phyloP scores from a whole-genome alignment of 2,113 vertebrate species.

The Xerus inauris region DNA sequence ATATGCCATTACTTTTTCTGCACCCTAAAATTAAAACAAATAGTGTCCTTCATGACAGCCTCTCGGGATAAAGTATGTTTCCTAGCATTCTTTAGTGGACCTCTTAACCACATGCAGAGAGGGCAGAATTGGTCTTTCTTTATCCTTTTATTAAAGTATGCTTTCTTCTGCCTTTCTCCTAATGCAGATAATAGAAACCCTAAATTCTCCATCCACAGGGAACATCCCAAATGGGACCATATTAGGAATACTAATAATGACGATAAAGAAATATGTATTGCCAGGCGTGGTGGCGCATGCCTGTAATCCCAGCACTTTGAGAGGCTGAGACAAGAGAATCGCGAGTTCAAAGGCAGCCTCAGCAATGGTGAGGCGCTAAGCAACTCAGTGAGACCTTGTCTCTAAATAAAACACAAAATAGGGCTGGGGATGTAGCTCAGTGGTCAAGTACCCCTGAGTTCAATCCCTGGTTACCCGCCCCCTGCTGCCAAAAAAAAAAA shows the following conservation, averaged over 20 bases:
- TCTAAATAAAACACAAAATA: too few relatives aligned
- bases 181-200: not conserved
- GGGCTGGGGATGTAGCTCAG: too few relatives aligned
- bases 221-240: not conserved
- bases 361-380: too few relatives aligned
- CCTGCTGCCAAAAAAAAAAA: too few relatives aligned
- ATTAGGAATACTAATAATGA: not conserved
- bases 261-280: not conserved
- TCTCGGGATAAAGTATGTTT: not conserved
- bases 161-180: constrained; percentile 15
- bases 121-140: not conserved
- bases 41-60: not conserved
- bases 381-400: too few relatives aligned
- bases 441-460: too few relatives aligned
- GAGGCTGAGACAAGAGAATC: too few relatives aligned
- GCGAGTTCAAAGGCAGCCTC: too few relatives aligned
- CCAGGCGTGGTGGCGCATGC: too few relatives aligned
- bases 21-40: constrained; percentile 86
- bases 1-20: constrained; percentile 85
- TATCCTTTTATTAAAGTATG: not conserved
- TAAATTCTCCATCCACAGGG: not conserved
- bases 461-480: too few relatives aligned
- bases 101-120: not conserved
- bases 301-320: too few relatives aligned
- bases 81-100: rapidly evolving